Base-by-base conservation (phyloP, 2,113 vertebrate species). In the Anguilla japonica region DNA sequence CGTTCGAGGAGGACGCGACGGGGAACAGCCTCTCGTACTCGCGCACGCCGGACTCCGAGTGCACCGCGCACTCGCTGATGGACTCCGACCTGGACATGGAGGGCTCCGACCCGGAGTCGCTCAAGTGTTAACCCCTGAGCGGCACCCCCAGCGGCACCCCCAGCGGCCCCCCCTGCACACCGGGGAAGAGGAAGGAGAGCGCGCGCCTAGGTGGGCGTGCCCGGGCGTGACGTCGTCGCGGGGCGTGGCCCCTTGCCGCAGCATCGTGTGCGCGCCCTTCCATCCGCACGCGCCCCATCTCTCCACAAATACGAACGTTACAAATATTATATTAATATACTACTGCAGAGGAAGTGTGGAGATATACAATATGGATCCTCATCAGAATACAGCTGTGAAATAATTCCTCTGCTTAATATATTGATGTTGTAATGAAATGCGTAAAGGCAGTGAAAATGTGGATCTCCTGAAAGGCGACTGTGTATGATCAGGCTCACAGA, bases 1-100 rank as follows among this genome's bases (percentile, higher is more conserved):
- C 97, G 56, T 98, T 97, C 92, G 97, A 96, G 83, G 97, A 98
- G 0, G 95, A 97, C 83, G 95, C 95, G 85, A 92, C 95, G 3
- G 94, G 95, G 84, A 96, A 96, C 89, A 97, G 96, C 91, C 94
- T 96, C 91, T 88, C 88, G 88, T 93, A 90, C 90, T 96, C 97
- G 67, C 96, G 94, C 83, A 98, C 98, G 0, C 97, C 97, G 0
- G 97, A 97, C 91, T 99, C 98, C 0, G 98, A 99, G 94, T 97
- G 96, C 79, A 99, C 98, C 0, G 98, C 98, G 89, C 96, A 96
- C 89, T 99, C 98, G 0, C 96, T 99, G 88, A 98, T 97, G 84
- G 98, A 99, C 94, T 99, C 98, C 0, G 98, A 99, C 46, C 97
- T 99, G 96, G 98, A 99, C 92, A 97, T 97, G 26, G 98, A 99